Evolutionary conservation across 2,113 vertebrate genomes (phyloP), one percentile per base, ranked within the genome.

Genomic region (Glaucidium brasilianum): DNA sequence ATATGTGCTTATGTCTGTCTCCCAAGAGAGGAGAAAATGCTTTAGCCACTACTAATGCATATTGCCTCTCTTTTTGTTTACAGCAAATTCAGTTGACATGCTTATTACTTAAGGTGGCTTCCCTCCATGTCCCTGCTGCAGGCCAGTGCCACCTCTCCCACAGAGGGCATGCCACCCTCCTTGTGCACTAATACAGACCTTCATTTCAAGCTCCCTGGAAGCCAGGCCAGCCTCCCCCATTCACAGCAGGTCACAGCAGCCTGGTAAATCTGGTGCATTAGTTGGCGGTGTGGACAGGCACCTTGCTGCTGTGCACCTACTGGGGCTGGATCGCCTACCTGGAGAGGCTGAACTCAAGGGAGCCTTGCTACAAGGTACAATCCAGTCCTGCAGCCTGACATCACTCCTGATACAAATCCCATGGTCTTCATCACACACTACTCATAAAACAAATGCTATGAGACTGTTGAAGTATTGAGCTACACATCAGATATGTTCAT

Each of bases 281-380:
- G 11, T 10, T 35, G 4, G 43, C 25, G 17, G 11, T 50, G 43
- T 1, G 0, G 47, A 76, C 19, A 56, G 32, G 18, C 0, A 1
- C 6, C 14, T 18, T n/a, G 14, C 43, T 29, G 19, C 77, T 49
- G 10, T 25, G 8, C 11, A 4, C 37, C 34, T 15, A 6, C 35
- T 7, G 0, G 14, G 18, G 25, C 37, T 85, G 37, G 39, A 16
- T 12, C 23, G 29, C 20, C n/a, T 12, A 1, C 21, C n/a, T 27
- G 30, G 13, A 69, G 32, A 62, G 7, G 32, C 41, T 37, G 47
- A 77, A 29, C 9, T 10, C 9, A 21, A 27, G 29, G 43, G 16
- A 94, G 5, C 39, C 45, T 76, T 6, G 0, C 11, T 34, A 3
- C 8, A 35, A 68, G 72, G 25, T 15, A 66, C 35, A 45, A 41